Conservation (phyloP, 1,140 invertebrate genomes). For the Drusus annulatus region DNA sequence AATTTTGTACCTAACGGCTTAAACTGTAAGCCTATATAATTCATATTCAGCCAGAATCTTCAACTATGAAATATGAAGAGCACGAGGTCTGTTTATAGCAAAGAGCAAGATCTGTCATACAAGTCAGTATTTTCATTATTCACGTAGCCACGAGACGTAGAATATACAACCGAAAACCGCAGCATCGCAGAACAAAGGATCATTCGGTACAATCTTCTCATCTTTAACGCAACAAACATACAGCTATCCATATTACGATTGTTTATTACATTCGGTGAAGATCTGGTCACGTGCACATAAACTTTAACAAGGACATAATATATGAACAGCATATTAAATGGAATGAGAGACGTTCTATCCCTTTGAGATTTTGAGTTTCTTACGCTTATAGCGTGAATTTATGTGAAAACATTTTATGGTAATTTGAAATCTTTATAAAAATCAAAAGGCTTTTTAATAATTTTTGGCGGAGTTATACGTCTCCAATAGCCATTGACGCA, state of each 20-base stretch:
- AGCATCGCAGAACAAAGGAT: constrained; percentile 42
- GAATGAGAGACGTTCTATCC: no score
- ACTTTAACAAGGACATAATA: background rate
- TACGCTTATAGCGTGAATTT: no score
- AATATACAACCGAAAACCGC: constrained; percentile 38
- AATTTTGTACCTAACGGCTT: no score
- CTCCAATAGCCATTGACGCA: no score
- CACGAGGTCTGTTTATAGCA: background rate
- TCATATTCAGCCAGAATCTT: background rate
- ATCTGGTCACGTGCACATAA: background rate
- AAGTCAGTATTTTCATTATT: constrained; percentile 55
- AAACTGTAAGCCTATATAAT: background rate
- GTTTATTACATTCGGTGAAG: background rate
- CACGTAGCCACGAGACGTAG: constrained; percentile 44
- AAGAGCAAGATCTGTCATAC: constrained; percentile 48
- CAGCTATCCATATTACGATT: background rate
- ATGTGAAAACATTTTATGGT: no score
- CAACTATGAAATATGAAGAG: constrained; percentile 14
- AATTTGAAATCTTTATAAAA: no score
- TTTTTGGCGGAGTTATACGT: no score
- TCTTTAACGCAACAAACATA: constrained; percentile 3
- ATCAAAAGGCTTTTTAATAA: no score
- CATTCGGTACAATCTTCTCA: constrained; percentile 21
- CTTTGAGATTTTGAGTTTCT: no score
- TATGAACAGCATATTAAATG: no score